A percentile compares a stretch with the other conserved stretches of the same genome.
Conservation (phyloP, 30 jellyfish, hydroid and myxozoan genomes). For the Sanderia malayensis region DNA sequence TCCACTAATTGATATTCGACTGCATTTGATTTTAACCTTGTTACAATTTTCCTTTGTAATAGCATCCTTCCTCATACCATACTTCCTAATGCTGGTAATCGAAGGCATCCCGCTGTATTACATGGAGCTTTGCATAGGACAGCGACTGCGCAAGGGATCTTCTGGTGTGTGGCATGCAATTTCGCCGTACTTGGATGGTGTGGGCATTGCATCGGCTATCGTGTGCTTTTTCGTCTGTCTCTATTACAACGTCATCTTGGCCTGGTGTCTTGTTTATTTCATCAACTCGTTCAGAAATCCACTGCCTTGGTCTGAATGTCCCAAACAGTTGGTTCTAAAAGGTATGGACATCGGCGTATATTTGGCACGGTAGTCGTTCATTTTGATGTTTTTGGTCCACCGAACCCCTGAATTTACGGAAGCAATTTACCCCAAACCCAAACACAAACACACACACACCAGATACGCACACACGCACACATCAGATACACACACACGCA, state of each 20-base stretch:
- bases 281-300: constrained; percentile 86
- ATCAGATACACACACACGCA: too few species aligned
- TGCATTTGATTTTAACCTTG: too few species aligned
- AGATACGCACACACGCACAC: too few species aligned
- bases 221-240: constrained; percentile 93
- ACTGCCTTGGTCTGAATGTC: constrained; percentile 97
- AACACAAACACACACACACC: too few species aligned
- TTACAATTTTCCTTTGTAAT: too few species aligned
- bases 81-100: constrained; percentile 83
- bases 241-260: constrained; percentile 91
- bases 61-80: constrained; percentile 98
- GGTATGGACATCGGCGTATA: constrained; percentile 70
- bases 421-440: too few species aligned
- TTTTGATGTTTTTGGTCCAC: too few species aligned
- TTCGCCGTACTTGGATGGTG: constrained; percentile 94
- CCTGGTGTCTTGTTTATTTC: constrained; percentile 97
- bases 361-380: too few species aligned
- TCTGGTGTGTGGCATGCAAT: constrained; percentile 95
- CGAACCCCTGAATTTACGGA: too few species aligned
- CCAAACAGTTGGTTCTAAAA: constrained; percentile 45
- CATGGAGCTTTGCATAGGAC: constrained; percentile 98
- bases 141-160: constrained; percentile 94
- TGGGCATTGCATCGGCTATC: constrained; percentile 88
- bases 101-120: constrained; percentile 96
- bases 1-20: too few species aligned